Conservation (phyloP, 2,888 invertebrate species). For the Cerceris rybyensis region DNA sequence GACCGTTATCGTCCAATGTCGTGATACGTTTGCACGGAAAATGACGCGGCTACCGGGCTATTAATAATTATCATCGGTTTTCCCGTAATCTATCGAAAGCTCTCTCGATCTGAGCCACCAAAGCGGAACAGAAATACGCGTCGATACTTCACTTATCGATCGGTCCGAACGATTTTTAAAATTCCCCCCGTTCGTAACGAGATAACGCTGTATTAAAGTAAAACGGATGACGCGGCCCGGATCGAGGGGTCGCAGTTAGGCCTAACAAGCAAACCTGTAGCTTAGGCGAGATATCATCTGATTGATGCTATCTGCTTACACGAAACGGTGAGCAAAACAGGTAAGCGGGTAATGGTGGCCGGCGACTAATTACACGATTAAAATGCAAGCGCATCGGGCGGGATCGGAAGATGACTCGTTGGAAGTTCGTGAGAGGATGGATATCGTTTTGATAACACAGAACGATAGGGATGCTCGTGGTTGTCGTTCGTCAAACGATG, state of each 20-base stretch:
- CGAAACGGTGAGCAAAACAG: conserved; percentile 47
- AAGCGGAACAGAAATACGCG: no score
- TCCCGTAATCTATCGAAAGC: no score
- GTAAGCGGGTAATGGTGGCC: conserved; percentile 37
- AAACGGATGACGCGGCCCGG: conserved; percentile 39
- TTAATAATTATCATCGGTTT: no score
- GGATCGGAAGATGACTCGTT: conserved; percentile 19
- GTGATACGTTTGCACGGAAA: no score
- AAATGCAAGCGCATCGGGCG: conserved; percentile 57
- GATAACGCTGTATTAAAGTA: conserved; percentile 39
- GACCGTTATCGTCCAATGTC: no score
- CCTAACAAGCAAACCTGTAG: conserved; percentile 52
- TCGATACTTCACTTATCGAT: conserved; percentile 31
- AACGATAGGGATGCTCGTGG: conserved; percentile 7
- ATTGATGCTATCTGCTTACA: conserved; percentile 55
- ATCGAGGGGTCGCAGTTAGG: conserved; percentile 34
- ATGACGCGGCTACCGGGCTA: no score
- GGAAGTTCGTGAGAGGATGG: conserved; percentile 1
- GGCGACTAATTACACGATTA: conserved; percentile 66
- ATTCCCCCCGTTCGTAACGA: not conserved
- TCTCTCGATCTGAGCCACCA: no score
- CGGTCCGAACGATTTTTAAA: conserved; percentile 27
- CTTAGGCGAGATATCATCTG: conserved; percentile 56
- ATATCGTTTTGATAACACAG: conserved; percentile 22
- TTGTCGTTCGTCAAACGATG: conserved; percentile 14